phyloP scores from a whole-genome alignment of 2,888 invertebrate species.

The Sisyra nigra region DNA sequence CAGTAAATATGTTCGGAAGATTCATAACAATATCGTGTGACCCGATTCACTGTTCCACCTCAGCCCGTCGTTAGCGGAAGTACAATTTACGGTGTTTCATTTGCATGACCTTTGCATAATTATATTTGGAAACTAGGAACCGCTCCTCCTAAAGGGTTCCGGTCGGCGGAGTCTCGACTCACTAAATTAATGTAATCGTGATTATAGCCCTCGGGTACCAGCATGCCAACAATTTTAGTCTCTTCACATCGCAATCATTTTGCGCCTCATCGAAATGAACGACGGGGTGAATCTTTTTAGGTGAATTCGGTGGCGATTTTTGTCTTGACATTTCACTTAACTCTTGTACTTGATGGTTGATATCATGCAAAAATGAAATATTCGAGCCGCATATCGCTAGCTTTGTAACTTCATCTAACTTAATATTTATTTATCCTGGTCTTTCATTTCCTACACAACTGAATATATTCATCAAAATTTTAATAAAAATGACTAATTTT shows the following conservation, averaged over 20 bases:
- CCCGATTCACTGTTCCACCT: neutral
- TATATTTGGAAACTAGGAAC: slow-evolving; percentile 4
- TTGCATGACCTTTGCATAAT: slow-evolving; percentile 9
- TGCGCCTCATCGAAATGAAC: no score
- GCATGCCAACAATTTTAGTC: neutral
- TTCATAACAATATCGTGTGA: slow-evolving; percentile 1
- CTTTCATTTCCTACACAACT: no score
- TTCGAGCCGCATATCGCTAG: no score
- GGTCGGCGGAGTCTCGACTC: neutral
- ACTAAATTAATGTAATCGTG: slow-evolving; percentile 5
- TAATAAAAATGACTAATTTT: no score
- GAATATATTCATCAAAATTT: no score
- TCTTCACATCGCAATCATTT: neutral
- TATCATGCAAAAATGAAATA: no score
- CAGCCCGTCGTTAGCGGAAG: slow-evolving; percentile 2
- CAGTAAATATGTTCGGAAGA: no score
- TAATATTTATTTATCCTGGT: no score
- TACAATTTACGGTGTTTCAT: slow-evolving; percentile 7
- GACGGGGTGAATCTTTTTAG: no score
- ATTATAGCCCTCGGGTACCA: neutral
- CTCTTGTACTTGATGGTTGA: no score
- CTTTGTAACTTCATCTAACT: no score
- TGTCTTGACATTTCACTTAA: neutral
- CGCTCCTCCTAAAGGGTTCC: slow-evolving; percentile 5
- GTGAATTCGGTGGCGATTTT: neutral